Base-by-base conservation (phyloP, 2,797 vertebrate genomes). In the Pygocentrus nattereri region DNA sequence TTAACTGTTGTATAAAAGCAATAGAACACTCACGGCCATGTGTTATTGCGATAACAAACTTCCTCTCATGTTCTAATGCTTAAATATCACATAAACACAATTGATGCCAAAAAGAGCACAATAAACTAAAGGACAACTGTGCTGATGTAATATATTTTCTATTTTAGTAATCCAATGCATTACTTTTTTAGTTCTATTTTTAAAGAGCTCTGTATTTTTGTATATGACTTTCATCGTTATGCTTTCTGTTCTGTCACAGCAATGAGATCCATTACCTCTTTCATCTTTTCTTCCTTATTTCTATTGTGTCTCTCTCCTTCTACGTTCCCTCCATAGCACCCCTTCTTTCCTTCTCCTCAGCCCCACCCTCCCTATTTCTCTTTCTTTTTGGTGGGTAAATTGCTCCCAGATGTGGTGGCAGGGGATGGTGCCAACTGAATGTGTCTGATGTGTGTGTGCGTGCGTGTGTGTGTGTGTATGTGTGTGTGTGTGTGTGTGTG, bases 401-500 rank as follows among this genome's bases (percentile, higher is more conserved):
- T 47, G 31, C 47, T 91, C 73, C 90, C 93, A 93, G 89, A 93
- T 93, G 93, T 87, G 88, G 83, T 82, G 88, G 89, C 85, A 87
- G 79, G 76, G 49, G 52, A 69, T 64, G 86, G 84, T 88, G 88
- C 90, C 86, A 89, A 87, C 88, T 88, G 88, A 38, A 71, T 84
- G 78, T 74, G 83, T 85, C 86, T 76, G 85, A 84, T 50, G 65
- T 62, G 27, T 67, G 58, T 30, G 65, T 34, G 67, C 54, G 59
- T 34, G 64, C 61, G 52, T 64, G 54, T 34, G 71, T 44, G 65
- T 72, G 69, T 47, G 52, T 75, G 52, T 64, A n/a, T n/a, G n/a
- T 84, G 78, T 74, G 83, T 85, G 86, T 76, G 85, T n/a, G n/a
- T n/a, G n/a, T n/a, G 84, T 50, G 65, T 62, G 27, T 67, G 58